phyloP scores from a whole-genome alignment of 2,113 vertebrate genomes.

The Mellivora capensis region DNA sequence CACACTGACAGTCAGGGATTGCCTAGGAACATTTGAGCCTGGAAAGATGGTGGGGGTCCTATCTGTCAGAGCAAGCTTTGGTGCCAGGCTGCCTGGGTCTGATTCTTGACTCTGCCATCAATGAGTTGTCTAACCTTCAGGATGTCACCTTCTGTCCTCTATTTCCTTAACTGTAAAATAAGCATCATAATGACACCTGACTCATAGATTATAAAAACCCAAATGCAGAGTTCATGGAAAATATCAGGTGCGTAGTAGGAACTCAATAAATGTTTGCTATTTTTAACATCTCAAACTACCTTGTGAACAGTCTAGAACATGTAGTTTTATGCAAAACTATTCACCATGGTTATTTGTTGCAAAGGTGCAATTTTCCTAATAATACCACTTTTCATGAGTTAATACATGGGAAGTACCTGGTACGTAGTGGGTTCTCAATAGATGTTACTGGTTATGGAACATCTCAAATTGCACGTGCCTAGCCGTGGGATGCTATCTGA shows the following conservation, averaged over 20 bases:
- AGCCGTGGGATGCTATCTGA: background rate
- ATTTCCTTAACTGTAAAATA: background rate
- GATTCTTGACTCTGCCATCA: background rate
- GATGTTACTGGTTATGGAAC: background rate
- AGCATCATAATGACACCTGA: background rate
- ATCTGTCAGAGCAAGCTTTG: background rate
- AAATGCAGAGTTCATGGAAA: background rate
- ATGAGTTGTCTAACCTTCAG: background rate
- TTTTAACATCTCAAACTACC: background rate
- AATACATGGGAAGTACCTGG: background rate
- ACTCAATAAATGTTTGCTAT: background rate
- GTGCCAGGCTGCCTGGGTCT: background rate
- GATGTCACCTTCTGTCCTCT: background rate
- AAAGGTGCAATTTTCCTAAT: background rate
- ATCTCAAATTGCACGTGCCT: background rate
- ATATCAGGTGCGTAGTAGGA: background rate
- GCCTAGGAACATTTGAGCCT: background rate
- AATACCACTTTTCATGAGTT: background rate
- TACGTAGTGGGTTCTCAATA: background rate
- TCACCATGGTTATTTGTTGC: background rate
- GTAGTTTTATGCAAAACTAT: conserved; percentile 3
- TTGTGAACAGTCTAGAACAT: background rate
- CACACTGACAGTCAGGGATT: background rate
- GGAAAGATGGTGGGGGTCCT: background rate
- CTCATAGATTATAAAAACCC: background rate